These are phyloP conservation scores for Drosophila mayri DNA, from an alignment of 1,140 invertebrate species.

Conservation along the genomic window DNA sequence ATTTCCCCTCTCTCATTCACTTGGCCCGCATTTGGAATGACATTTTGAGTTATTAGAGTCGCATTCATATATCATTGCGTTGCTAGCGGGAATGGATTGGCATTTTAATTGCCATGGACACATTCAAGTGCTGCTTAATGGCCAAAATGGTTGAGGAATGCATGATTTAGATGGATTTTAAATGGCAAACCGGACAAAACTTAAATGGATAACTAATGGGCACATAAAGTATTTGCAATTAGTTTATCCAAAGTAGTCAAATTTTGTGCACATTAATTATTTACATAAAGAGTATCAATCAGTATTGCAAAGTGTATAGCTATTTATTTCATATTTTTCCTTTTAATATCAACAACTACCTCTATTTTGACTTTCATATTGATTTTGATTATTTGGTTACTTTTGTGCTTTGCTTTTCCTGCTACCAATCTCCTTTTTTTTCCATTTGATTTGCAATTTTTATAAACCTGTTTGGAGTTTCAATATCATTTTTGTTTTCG, in stretches of 20 bases:
- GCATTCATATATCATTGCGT: constrained; percentile 55
- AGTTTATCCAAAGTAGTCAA: neutral
- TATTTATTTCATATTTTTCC: neutral
- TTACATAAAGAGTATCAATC: neutral
- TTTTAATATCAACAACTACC: neutral
- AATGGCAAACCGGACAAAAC: neutral
- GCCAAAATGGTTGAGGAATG: constrained; percentile 16
- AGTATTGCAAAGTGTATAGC: no score
- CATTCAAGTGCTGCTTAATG: constrained; percentile 40
- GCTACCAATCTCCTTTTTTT: constrained; percentile 1
- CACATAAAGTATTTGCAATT: neutral
- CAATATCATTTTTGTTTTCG: constrained; percentile 10
- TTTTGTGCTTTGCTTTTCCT: neutral
- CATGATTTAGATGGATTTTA: constrained; percentile 25
- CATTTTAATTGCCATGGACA: constrained; percentile 68
- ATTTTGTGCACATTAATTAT: neutral
- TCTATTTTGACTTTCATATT: neutral
- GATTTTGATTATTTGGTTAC: constrained; percentile 5
- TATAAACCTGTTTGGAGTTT: constrained; percentile 11
- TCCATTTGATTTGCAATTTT: constrained; percentile 2
- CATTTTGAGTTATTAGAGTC: constrained; percentile 61
- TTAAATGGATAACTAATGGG: constrained; percentile 9
- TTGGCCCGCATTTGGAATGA: constrained; percentile 17
- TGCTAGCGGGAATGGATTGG: constrained; percentile 44
- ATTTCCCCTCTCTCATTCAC: neutral